Evolutionary conservation across 1,140 invertebrate genomes (phyloP), one percentile per base, ranked within the genome.

Genomic region (Brachionus koreanus): DNA sequence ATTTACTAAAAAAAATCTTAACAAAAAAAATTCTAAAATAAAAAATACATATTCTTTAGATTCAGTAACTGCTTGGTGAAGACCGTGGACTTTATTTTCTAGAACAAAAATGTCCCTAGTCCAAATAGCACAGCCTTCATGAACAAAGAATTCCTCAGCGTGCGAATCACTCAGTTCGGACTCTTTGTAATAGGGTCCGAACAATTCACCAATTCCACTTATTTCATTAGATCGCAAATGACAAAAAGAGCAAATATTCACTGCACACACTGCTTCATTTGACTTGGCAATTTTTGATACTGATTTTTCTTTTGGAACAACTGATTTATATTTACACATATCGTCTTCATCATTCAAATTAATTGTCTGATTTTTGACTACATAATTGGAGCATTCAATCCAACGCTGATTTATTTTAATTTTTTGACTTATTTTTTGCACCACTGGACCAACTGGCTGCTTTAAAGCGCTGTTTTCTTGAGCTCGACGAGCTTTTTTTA

Each of bases 171-270:
- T 74, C 42, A 49, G 12, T 46, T 43, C 43, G 19, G 43, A 7
- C 5, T 69, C 37, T 4, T 19, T 74, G 23, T 46, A 43, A 12
- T 74, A 74, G 29, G 39, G 69, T 29, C 67, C 67, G 29, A 46
- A 74, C 23, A 74, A 29, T 46, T 74, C 69, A 46, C 67, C 67
- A 72, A 72, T 39, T 39, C 67, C 67, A n/a, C 39, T 35, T 13
- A 39, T 12, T 23, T 39, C 33, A 42, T 72, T 72, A 3, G 63
- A 72, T 35, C n/a, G 2, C 33, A 37, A 42, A 6, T 72, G 33
- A 16, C 33, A 72, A 35, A 72, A 72, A 42, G 33, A 72, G 16
- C 33, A 42, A 57, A 57, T 23, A 19, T 57, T 57, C 7, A 7
- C 19, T 19, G 7, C 37, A 25, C 23, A 10, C 1, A 29, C 9